A percentile compares a stretch with the other conserved stretches of the same genome.
phyloP scores from a whole-genome alignment of 1,140 invertebrate species.

The Ooceraea biroi region DNA sequence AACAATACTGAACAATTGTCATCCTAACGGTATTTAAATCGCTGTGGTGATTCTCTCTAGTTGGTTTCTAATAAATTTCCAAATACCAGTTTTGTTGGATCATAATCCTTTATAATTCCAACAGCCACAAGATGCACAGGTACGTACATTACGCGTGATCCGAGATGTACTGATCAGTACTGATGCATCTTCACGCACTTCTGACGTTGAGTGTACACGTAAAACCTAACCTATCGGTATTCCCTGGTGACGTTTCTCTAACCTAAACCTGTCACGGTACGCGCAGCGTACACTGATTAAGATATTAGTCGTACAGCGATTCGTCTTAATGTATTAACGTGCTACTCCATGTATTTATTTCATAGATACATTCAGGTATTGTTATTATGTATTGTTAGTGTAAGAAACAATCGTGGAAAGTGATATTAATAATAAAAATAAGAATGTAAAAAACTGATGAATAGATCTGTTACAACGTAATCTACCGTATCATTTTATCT shows the following conservation, averaged over 20 bases:
- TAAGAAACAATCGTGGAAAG: background rate
- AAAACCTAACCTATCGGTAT: constrained; percentile 9
- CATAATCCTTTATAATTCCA: too few species aligned
- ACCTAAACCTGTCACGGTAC: constrained; percentile 65
- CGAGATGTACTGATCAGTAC: too few species aligned
- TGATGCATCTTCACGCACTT: background rate
- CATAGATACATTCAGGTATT: constrained; percentile 9
- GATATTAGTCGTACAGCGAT: background rate
- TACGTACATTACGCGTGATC: too few species aligned
- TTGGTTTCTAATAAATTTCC: too few species aligned
- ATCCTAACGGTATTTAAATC: background rate
- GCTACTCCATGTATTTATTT: constrained; percentile 53
- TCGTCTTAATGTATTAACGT: background rate
- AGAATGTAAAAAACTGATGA: background rate
- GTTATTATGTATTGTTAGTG: too few species aligned
- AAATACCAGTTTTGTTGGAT: too few species aligned
- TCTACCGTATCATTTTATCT: background rate
- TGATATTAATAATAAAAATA: constrained; percentile 5
- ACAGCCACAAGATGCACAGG: too few species aligned
- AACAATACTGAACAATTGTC: constrained; percentile 8
- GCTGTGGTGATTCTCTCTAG: background rate
- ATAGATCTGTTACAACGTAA: background rate
- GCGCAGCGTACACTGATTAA: constrained; percentile 1
- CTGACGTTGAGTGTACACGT: background rate
- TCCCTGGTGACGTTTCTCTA: constrained; percentile 31